Evolutionary conservation across 2,113 vertebrate species (phyloP).

Genomic region (Phoxinus phoxinus): DNA sequence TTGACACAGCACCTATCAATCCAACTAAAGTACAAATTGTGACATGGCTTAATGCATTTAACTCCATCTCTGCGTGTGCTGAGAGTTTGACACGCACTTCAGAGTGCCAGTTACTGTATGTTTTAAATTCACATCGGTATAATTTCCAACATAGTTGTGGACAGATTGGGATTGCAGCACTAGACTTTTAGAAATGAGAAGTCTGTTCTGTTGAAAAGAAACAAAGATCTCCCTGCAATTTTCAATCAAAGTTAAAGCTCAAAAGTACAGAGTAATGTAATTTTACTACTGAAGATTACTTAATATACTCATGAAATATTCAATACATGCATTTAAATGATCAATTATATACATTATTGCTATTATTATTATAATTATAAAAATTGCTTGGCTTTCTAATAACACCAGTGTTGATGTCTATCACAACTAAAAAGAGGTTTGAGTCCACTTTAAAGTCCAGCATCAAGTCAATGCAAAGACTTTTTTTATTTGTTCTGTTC

Average conservation of each 20-base stretch:
- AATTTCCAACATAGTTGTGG: not conserved
- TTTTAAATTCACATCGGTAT: not conserved
- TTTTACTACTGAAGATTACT: not conserved
- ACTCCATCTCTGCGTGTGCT: not conserved
- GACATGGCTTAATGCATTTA: not conserved
- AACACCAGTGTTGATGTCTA: too few relatives aligned
- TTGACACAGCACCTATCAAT: not conserved
- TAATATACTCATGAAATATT: too few relatives aligned
- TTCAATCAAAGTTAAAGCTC: not conserved
- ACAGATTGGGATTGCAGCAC: not conserved
- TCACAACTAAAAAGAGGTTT: too few relatives aligned
- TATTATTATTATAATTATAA: too few relatives aligned
- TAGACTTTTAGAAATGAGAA: not conserved
- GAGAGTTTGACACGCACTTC: not conserved
- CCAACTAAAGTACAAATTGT: not conserved
- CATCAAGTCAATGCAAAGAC: too few relatives aligned
- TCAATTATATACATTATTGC: too few relatives aligned
- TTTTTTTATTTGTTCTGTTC: too few relatives aligned
- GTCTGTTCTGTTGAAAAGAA: not conserved
- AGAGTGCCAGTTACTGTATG: not conserved
- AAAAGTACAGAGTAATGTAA: not conserved
- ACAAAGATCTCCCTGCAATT: not conserved
- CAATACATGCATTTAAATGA: too few relatives aligned
- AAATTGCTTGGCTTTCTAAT: too few relatives aligned
- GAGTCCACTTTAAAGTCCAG: too few relatives aligned